phyloP scores from a whole-genome alignment of 2,888 invertebrate genomes.

The Ceramica pisi region DNA sequence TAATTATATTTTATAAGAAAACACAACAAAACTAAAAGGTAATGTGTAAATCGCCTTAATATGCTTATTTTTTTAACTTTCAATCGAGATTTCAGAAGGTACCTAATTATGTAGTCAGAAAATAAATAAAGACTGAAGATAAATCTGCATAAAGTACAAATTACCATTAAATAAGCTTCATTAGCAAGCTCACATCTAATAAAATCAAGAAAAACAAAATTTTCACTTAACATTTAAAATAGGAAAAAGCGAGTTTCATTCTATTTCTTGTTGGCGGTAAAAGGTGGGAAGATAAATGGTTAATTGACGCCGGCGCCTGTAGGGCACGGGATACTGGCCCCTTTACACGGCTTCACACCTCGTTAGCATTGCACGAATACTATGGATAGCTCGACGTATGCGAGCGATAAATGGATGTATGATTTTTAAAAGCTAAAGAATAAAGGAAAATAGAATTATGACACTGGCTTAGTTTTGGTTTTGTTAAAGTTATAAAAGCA shows the following conservation, averaged over 20 bases:
- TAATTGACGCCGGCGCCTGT: slow-evolving; percentile 67
- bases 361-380: slow-evolving; percentile 62
- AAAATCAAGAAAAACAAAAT: slow-evolving; percentile 14
- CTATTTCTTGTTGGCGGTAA: slow-evolving; percentile 53
- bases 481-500: too few relatives aligned
- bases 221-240: slow-evolving; percentile 60
- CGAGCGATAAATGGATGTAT: slow-evolving; percentile 34
- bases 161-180: neutral
- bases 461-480: too few relatives aligned
- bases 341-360: slow-evolving; percentile 63
- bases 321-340: slow-evolving; percentile 48
- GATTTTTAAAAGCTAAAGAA: slow-evolving; percentile 16
- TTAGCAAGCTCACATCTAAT: neutral
- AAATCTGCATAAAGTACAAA: neutral
- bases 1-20: neutral
- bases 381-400: slow-evolving; percentile 27
- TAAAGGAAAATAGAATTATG: neutral
- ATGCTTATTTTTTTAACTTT: neutral
- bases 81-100: neutral
- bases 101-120: neutral
- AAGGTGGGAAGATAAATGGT: slow-evolving; percentile 63
- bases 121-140: neutral
- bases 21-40: neutral
- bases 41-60: neutral
- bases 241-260: slow-evolving; percentile 56